Conservation (phyloP, 2,113 vertebrate species). For the Microcebus lehilahytsara region DNA sequence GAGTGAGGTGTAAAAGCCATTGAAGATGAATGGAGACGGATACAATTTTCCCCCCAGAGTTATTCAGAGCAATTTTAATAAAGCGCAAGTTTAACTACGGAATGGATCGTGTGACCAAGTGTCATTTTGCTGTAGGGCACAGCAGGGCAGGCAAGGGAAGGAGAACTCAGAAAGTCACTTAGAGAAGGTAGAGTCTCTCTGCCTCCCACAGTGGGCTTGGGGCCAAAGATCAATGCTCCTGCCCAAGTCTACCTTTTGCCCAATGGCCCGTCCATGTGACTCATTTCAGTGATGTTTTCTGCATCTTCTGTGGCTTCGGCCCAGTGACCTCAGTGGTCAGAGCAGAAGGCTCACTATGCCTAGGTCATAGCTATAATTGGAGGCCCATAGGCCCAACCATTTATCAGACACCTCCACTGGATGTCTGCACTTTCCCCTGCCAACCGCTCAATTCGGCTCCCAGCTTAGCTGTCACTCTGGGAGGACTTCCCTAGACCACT, state of each 20-base stretch:
- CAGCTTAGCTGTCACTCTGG: not conserved
- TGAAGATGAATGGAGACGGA: conserved; percentile 70
- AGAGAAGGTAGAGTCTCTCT: conserved; percentile 14
- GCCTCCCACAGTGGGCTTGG: not conserved
- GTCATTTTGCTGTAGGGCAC: conserved; percentile 65
- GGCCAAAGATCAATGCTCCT: not conserved
- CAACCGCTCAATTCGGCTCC: not conserved
- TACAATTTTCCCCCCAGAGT: conserved; percentile 64
- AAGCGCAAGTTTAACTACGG: conserved; percentile 44
- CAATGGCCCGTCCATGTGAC: not conserved
- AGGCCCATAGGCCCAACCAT: not conserved
- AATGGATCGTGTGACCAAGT: conserved; percentile 49
- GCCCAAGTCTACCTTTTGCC: not conserved
- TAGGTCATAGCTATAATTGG: not conserved
- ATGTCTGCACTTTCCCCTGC: not conserved
- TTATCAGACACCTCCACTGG: not conserved
- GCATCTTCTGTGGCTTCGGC: not conserved
- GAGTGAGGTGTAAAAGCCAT: conserved; percentile 66
- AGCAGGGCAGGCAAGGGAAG: conserved; percentile 39
- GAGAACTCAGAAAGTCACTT: conserved; percentile 49
- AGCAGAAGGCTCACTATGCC: not conserved
- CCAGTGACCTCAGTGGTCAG: not conserved
- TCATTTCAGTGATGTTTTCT: not conserved
- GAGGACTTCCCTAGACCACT: not conserved
- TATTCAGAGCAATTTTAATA: conserved; percentile 54